Evolutionary conservation across 2,113 vertebrate genomes (phyloP).

Genomic region (Ahaetulla prasina): DNA sequence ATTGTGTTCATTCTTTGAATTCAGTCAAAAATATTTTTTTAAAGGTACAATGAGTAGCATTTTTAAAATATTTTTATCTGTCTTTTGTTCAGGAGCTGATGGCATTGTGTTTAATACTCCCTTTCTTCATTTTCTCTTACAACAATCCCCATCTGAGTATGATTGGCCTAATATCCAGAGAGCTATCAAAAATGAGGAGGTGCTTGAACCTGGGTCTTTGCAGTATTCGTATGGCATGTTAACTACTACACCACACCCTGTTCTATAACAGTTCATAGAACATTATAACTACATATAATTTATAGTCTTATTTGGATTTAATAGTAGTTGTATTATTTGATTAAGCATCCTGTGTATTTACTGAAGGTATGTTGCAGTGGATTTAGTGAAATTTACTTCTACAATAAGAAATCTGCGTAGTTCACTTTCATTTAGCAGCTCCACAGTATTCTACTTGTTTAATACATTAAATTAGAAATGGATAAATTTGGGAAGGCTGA

Average conservation of each 20-base stretch:
- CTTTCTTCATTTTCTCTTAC: not conserved
- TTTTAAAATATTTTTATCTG: not conserved
- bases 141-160: not conserved
- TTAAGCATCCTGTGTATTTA: not conserved
- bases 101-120: not conserved
- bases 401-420: not conserved
- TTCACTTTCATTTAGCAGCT: not conserved
- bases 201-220: not conserved
- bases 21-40: not conserved
- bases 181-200: not conserved
- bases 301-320: slow-evolving; percentile 28
- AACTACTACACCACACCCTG: not conserved
- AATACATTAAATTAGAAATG: not conserved
- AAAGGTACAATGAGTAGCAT: not conserved
- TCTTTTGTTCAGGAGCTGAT: not conserved
- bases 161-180: not conserved
- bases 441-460: not conserved
- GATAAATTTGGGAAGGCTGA: not conserved
- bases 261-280: slow-evolving; percentile 48
- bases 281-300: slow-evolving; percentile 43
- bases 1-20: not conserved
- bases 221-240: not conserved
- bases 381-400: not conserved
- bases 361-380: not conserved
- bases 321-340: not conserved